A percentile compares a stretch with the other conserved stretches of the same genome.
phyloP scores from a whole-genome alignment of 2,113 vertebrate species.

The Oceanites oceanicus region DNA sequence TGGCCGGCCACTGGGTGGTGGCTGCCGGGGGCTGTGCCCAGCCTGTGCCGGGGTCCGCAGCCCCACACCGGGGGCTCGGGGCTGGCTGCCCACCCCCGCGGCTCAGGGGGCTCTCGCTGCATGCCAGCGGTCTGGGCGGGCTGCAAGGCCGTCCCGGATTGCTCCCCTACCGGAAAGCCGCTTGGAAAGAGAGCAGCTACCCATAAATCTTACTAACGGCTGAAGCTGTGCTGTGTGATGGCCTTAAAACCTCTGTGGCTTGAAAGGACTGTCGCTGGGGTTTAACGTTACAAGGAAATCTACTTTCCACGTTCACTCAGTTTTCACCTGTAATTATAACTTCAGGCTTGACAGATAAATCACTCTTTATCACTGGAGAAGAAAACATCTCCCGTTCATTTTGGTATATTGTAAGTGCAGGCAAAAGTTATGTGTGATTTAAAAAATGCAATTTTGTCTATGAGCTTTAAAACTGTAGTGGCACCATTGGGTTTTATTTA shows the following conservation, averaged over 20 bases:
- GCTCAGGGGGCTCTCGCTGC: background rate
- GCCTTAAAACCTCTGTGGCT: background rate
- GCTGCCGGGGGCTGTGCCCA: background rate
- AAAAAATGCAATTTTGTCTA: background rate
- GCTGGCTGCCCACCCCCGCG: background rate
- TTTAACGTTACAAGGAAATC: background rate
- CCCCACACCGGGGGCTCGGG: background rate
- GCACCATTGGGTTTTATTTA: background rate
- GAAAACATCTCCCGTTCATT: background rate
- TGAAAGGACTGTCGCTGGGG: background rate
- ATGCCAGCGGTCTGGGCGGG: rapidly evolving
- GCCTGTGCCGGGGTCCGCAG: rapidly evolving
- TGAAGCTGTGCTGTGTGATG: background rate
- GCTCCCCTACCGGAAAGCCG: background rate
- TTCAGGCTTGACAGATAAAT: background rate
- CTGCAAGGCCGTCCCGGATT: rapidly evolving
- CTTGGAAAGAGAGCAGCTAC: background rate
- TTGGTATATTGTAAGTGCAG: background rate
- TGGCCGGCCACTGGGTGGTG: too few relatives aligned
- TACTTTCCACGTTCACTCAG: background rate
- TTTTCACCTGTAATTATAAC: background rate
- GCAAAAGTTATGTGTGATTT: background rate
- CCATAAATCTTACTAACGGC: background rate
- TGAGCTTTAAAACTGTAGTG: background rate
- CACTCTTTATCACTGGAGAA: background rate